phyloP scores from a whole-genome alignment of 2,113 vertebrate genomes.

The Sebastes fasciatus region DNA sequence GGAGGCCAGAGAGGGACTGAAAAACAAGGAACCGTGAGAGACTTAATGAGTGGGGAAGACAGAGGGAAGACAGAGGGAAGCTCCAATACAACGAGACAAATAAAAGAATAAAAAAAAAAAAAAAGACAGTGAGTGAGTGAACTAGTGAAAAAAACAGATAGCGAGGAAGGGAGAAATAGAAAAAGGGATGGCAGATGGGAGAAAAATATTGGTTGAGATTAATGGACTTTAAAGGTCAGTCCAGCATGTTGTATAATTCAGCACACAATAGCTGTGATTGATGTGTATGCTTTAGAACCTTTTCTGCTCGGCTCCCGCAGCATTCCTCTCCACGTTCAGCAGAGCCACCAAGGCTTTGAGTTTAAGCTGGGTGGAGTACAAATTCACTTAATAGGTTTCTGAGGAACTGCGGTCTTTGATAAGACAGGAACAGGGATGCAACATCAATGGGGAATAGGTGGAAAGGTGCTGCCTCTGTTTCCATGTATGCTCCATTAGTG shows the following conservation, averaged over 20 bases:
- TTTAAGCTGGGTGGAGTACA: conserved; percentile 69
- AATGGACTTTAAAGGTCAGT: conserved; percentile 86
- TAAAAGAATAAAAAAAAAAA: conserved; percentile 50
- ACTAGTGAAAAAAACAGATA: conserved; percentile 70
- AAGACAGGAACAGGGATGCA: conserved; percentile 59
- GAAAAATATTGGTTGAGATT: conserved; percentile 82
- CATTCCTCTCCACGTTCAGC: conserved; percentile 55
- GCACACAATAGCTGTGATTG: conserved; percentile 82
- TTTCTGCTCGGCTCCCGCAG: conserved; percentile 58
- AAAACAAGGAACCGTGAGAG: conserved; percentile 39
- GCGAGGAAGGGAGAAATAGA: conserved; percentile 26
- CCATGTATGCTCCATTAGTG: conserved; percentile 35
- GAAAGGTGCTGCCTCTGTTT: conserved; percentile 45
- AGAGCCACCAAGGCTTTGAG: conserved; percentile 66
- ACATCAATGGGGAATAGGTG: conserved; percentile 54
- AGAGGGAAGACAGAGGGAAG: conserved; percentile 25
- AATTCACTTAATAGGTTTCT: conserved; percentile 71
- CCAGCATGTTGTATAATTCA: conserved; percentile 84
- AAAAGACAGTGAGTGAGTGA: conserved; percentile 35
- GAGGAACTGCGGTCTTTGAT: conserved; percentile 70
- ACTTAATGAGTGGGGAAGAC: conserved; percentile 59
- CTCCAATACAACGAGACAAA: conserved; percentile 19
- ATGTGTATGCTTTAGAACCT: conserved; percentile 77
- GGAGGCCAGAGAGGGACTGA: conserved; percentile 59
- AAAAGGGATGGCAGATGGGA: conserved; percentile 72